Evolutionary conservation across 2,113 vertebrate genomes (phyloP), one percentile per base, ranked within the genome.

Genomic region (Myotis brandtii): DNA sequence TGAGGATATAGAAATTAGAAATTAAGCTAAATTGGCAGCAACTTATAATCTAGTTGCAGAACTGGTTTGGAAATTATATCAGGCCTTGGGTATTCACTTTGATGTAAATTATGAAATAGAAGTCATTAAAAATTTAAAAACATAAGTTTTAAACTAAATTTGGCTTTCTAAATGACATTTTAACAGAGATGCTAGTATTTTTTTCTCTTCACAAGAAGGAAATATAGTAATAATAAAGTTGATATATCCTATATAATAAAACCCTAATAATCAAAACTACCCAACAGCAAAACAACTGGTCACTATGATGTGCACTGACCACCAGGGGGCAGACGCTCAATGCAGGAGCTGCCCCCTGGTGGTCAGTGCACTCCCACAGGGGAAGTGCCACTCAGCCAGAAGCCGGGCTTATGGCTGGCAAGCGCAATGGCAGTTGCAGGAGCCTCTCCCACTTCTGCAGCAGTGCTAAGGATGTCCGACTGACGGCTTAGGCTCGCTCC

Each of bases 101-200:
- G 18, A 54, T 88, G 18, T 21, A 91, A 89, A 56, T 64, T 82
- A 72, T n/a, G 5, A 54, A 69, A 79, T 69, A 5, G 9, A 81
- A 89, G 43, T 9, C 56, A 89, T 56, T 91, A 50, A 73, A 95
- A 64, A 46, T 73, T 56, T 91, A 11, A 25, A 67, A 73, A 85
- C 86, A 14, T 30, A 88, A 81, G 48, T n/a, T 81, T 95, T 94
- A 43, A 85, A 50, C 14, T 72, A 79, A n/a, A 76, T 50, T 69
- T 93, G 16, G 13, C 32, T 89, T 77, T 79, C 8, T 27, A 92
- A 75, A 23, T 40, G 14, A 32, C 66, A 46, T 46, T 89, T 86
- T 90, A 48, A 54, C 1, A 67, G 54, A 37, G 16, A 76, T 89
- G 1, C 5, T 30, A 46, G 14, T 32, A 50, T 64, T 86, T 86